Conservation (phyloP, 2,888 invertebrate species). For the Anoplius nigerrimus region DNA sequence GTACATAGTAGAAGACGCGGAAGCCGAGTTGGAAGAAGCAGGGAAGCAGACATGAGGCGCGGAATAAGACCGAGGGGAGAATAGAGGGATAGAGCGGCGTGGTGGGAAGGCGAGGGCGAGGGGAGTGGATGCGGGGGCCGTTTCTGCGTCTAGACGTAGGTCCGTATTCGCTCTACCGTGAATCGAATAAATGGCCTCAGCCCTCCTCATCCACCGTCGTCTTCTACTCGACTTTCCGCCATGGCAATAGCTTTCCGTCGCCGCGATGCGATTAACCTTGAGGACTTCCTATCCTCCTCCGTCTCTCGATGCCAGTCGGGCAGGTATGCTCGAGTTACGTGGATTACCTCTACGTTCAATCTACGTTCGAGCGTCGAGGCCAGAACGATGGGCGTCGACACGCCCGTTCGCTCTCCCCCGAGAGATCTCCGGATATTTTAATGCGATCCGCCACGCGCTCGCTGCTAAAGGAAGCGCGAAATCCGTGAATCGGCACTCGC, state of each 20-base stretch:
- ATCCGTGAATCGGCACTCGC: too few species aligned
- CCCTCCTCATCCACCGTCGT: conserved; percentile 37
- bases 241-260: conserved; percentile 52
- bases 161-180: conserved; percentile 56
- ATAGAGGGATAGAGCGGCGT: conserved; percentile 10
- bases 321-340: conserved; percentile 28
- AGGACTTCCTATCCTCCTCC: conserved; percentile 48
- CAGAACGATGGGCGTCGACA: conserved; percentile 29
- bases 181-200: conserved; percentile 56
- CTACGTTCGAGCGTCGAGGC: too few species aligned
- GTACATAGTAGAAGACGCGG: conserved; percentile 7
- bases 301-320: background rate
- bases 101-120: conserved; percentile 19
- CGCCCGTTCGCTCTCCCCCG: conserved; percentile 20
- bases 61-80: conserved; percentile 6
- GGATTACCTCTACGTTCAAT: conserved; percentile 37
- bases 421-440: too few species aligned
- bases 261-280: conserved; percentile 58
- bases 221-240: conserved; percentile 46
- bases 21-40: background rate
- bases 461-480: too few species aligned
- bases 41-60: too few species aligned
- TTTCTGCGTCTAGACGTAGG: conserved; percentile 56
- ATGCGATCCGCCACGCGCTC: too few species aligned
- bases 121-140: conserved; percentile 27